Conservation (phyloP, 2,797 vertebrate species). For the Agapornis canus region DNA sequence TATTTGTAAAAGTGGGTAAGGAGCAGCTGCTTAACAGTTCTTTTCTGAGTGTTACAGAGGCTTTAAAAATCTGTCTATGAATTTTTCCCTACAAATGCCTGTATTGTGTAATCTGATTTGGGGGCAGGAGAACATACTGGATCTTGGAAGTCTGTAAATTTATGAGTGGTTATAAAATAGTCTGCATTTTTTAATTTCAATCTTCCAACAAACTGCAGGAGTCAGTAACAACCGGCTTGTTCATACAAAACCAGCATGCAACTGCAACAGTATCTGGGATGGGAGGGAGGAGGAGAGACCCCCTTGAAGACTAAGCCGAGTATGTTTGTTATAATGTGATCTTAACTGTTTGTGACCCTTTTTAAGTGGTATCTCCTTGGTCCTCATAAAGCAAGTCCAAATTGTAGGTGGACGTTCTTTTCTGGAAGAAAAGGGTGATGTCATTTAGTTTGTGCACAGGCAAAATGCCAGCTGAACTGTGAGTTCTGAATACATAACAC, state of each 20-base stretch:
- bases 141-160: background rate
- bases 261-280: background rate
- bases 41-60: background rate
- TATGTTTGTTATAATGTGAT: background rate
- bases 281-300: background rate
- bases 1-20: conserved; percentile 2
- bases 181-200: conserved; percentile 28
- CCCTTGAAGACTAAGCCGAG: background rate
- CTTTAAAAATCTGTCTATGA: conserved; percentile 30
- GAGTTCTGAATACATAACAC: background rate
- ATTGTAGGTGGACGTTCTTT: background rate
- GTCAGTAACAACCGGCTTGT: background rate
- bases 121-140: background rate
- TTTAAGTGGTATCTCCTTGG: background rate
- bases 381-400: background rate
- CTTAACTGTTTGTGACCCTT: background rate
- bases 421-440: background rate
- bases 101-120: conserved; percentile 32
- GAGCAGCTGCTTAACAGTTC: conserved; percentile 2
- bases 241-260: background rate
- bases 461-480: background rate
- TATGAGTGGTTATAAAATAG: conserved; percentile 16
- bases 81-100: conserved; percentile 12
- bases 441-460: background rate
- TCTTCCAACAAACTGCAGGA: conserved; percentile 40